These are phyloP conservation scores for Sycophila texana DNA, from an alignment of 2,888 invertebrate species.

Conservation along the genomic window DNA sequence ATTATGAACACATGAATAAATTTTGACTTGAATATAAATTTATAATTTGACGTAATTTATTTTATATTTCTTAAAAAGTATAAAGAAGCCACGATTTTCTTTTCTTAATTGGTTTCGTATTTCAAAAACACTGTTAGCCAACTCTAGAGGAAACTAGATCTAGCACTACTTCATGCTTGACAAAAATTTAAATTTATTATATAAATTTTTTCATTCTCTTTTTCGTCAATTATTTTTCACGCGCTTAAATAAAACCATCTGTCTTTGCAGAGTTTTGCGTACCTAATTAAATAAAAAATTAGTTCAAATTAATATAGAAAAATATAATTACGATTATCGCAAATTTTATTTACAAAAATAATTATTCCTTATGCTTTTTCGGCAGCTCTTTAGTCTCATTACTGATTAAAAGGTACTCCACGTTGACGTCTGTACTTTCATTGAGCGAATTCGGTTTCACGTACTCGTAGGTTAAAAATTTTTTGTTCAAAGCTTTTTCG, in stretches of 20 bases:
- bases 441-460: conserved; percentile 57
- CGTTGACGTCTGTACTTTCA: conserved; percentile 57
- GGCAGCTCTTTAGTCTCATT: conserved; percentile 56
- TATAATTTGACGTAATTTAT: background rate
- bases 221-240: too few species aligned
- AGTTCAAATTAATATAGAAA: background rate
- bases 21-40: too few species aligned
- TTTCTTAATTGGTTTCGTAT: conserved; percentile 31
- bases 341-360: background rate
- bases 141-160: background rate
- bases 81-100: background rate
- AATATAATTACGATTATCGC: background rate
- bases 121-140: conserved; percentile 1
- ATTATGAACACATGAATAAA: too few species aligned
- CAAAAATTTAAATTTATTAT: background rate
- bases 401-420: conserved; percentile 59
- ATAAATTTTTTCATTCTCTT: background rate
- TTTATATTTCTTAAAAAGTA: background rate
- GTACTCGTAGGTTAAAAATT: conserved; percentile 64
- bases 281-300: background rate
- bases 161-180: background rate
- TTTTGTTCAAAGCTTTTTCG: conserved; percentile 66
- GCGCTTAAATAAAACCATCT: too few species aligned
- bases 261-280: too few species aligned
- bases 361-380: background rate